phyloP scores from a whole-genome alignment of 2,113 vertebrate species.

The Chunga burmeisteri region DNA sequence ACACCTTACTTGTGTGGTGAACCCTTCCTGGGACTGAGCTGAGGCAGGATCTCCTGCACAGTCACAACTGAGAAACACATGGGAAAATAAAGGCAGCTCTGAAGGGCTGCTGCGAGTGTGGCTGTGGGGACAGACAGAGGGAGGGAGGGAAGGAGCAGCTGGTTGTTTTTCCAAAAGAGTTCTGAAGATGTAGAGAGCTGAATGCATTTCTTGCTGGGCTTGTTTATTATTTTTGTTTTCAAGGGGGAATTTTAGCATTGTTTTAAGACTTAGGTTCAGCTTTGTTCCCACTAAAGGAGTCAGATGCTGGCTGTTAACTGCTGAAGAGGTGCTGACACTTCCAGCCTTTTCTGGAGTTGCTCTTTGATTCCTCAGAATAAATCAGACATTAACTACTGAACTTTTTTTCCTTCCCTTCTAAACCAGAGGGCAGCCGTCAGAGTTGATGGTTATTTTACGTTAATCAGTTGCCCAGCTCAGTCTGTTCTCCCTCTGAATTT shows the following conservation, averaged over 20 bases:
- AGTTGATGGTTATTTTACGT: background rate
- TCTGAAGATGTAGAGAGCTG: background rate
- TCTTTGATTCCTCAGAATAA: background rate
- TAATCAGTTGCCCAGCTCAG: background rate
- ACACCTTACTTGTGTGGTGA: background rate
- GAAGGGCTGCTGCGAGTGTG: background rate
- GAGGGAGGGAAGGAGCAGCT: background rate
- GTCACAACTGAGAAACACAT: background rate
- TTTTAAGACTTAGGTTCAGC: background rate
- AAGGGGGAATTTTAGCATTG: background rate
- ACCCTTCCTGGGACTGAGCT: background rate
- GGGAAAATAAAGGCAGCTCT: background rate
- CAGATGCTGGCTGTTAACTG: background rate
- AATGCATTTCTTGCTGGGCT: conserved; percentile 11
- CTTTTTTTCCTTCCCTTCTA: background rate
- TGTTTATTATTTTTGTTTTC: conserved; percentile 12
- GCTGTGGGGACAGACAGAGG: background rate
- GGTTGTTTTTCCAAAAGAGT: background rate
- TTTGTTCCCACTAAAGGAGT: background rate
- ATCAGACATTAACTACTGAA: background rate
- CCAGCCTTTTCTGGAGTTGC: background rate
- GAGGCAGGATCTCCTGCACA: background rate
- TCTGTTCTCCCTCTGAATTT: background rate
- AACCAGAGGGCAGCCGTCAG: background rate
- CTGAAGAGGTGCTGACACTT: background rate